Percentiles rank a stretch among this genome's conserved stretches.
Conservation (phyloP, 2,797 vertebrate species). For the Lepilemur septentrionalis region DNA sequence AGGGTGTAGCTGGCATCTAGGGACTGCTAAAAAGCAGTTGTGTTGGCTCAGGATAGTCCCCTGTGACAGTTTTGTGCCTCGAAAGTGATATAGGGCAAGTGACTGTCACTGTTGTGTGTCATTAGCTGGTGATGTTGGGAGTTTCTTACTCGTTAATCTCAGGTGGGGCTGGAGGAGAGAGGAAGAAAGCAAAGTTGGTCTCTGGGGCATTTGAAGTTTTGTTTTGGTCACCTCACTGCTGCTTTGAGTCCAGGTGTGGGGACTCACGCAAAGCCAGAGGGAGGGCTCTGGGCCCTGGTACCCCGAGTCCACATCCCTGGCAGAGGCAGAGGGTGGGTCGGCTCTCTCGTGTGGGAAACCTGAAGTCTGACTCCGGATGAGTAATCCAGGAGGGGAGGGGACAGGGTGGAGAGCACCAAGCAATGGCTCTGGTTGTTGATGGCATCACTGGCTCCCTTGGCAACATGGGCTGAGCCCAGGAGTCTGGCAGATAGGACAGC, state of each 20-base stretch:
- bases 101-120: accelerated
- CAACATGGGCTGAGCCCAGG: accelerated
- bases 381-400: background rate
- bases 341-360: accelerated
- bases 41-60: accelerated
- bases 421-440: background rate
- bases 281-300: background rate
- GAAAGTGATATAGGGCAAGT: too few species aligned
- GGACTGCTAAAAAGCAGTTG: accelerated
- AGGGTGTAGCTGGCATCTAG: accelerated
- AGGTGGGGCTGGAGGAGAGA: too few species aligned
- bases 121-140: accelerated
- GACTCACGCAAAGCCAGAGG: background rate
- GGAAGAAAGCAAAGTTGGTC: too few species aligned
- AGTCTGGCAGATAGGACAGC: background rate
- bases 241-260: background rate
- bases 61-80: background rate
- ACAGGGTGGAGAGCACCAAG: background rate
- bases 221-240: background rate
- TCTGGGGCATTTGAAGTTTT: background rate
- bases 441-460: accelerated
- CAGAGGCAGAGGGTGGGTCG: background rate
- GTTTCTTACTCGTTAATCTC: accelerated
- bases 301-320: background rate
- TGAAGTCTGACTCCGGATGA: background rate